These are phyloP conservation scores for Lepidocolaptes lacrymiger DNA, from an alignment of 2,797 vertebrate species.

Conservation along the genomic window DNA sequence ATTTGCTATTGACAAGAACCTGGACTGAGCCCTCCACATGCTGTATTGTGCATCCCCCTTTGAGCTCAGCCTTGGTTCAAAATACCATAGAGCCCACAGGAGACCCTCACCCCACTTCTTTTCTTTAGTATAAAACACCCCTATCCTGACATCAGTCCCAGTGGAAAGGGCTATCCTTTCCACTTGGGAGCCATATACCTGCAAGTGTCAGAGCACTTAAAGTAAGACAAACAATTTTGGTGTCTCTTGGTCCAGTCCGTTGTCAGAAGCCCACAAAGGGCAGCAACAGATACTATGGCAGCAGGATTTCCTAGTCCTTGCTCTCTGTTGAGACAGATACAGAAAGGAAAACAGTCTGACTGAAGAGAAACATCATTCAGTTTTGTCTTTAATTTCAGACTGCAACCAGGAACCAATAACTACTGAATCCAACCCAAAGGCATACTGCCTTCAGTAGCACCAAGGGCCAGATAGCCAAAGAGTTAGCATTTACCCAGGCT, in stretches of 20 bases:
- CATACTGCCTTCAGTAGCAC: background rate
- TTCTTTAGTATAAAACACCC: background rate
- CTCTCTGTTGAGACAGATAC: background rate
- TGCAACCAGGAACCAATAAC: background rate
- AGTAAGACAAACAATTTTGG: background rate
- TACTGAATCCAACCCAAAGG: background rate
- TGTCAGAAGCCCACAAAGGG: background rate
- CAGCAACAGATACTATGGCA: background rate
- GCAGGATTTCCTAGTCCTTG: background rate
- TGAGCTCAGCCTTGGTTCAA: background rate
- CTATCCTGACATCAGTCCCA: background rate
- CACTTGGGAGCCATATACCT: background rate
- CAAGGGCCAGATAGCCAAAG: background rate
- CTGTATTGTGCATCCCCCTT: background rate
- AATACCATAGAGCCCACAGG: background rate
- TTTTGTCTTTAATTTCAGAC: background rate
- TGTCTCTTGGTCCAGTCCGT: background rate
- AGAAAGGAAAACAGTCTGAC: background rate
- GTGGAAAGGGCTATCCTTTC: background rate
- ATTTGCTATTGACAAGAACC: conserved; percentile 3
- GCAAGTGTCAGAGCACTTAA: background rate
- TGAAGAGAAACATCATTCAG: background rate
- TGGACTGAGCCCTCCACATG: background rate
- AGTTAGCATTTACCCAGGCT: background rate
- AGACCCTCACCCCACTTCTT: background rate